phyloP scores from a whole-genome alignment of 2,888 invertebrate genomes.

The Pharmacophagus antenor region DNA sequence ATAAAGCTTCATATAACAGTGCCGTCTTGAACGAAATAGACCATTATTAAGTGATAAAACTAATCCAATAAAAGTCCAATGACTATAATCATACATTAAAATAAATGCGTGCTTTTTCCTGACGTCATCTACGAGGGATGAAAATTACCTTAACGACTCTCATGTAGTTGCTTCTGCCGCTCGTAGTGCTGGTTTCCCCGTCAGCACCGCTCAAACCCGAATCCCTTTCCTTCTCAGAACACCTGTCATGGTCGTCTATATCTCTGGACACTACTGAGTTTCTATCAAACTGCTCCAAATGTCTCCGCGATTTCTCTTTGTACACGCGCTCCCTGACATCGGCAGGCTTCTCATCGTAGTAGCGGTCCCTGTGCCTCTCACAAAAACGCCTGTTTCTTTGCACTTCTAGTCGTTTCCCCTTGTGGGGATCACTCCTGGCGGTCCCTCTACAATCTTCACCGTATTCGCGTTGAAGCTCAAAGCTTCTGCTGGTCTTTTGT shows the following conservation, averaged over 20 bases:
- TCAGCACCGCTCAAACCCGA: constrained; percentile 70
- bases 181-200: constrained; percentile 64
- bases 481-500: constrained; percentile 64
- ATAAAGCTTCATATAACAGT: no score
- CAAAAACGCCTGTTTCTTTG: constrained; percentile 45
- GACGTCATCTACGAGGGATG: neutral
- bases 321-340: constrained; percentile 39
- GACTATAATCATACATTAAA: neutral
- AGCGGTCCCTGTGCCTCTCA: constrained; percentile 35
- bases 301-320: constrained; percentile 46
- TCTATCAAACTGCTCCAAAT: constrained; percentile 57
- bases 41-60: no score
- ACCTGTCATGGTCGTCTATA: constrained; percentile 56
- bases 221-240: constrained; percentile 65
- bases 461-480: constrained; percentile 53
- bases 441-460: constrained; percentile 56
- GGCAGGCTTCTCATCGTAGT: constrained; percentile 39
- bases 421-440: constrained; percentile 53
- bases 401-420: constrained; percentile 47
- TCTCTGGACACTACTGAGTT: constrained; percentile 61
- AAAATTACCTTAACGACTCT: constrained; percentile 63
- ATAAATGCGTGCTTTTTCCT: neutral
- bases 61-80: neutral
- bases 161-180: constrained; percentile 66
- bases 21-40: no score